Conservation (phyloP, 2,888 invertebrate species). For the Drosophila imparisetae region DNA sequence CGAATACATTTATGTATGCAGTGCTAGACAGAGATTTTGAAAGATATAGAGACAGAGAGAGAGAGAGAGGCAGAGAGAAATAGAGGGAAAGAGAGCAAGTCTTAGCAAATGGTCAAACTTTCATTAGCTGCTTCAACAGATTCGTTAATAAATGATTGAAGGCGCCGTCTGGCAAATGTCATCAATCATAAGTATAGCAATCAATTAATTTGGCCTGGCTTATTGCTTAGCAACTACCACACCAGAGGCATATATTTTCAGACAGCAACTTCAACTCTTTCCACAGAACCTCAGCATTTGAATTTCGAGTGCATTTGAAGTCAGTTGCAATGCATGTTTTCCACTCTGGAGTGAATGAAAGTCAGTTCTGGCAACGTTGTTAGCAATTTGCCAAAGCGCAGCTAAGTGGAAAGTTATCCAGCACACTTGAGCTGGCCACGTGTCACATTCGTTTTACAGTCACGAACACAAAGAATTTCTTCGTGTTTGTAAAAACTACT, state of each 20-base stretch:
- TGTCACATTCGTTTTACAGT: constrained; percentile 7
- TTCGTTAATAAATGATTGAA: constrained; percentile 74
- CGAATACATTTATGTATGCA: neutral
- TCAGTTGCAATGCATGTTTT: constrained; percentile 64
- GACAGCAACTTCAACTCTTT: neutral
- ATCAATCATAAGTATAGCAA: constrained; percentile 73
- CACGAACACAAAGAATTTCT: neutral
- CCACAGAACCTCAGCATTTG: constrained; percentile 31
- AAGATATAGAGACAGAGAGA: neutral
- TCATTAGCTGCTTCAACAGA: constrained; percentile 69
- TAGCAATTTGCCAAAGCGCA: constrained; percentile 57
- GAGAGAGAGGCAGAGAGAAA: constrained; percentile 3
- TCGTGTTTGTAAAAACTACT: neutral
- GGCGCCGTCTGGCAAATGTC: constrained; percentile 67
- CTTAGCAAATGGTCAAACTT: constrained; percentile 46
- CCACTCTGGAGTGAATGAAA: neutral
- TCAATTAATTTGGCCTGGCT: constrained; percentile 68
- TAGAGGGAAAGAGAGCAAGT: neutral
- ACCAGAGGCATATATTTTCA: neutral
- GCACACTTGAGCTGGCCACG: constrained; percentile 22
- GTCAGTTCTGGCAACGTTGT: constrained; percentile 25
- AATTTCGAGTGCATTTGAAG: constrained; percentile 66
- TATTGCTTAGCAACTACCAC: constrained; percentile 53
- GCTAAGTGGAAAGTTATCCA: constrained; percentile 39
- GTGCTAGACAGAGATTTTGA: constrained; percentile 2